Percentiles rank a stretch among this genome's conserved stretches.
Conservation (phyloP, 2,113 vertebrate species). For the Ceratotherium simum region DNA sequence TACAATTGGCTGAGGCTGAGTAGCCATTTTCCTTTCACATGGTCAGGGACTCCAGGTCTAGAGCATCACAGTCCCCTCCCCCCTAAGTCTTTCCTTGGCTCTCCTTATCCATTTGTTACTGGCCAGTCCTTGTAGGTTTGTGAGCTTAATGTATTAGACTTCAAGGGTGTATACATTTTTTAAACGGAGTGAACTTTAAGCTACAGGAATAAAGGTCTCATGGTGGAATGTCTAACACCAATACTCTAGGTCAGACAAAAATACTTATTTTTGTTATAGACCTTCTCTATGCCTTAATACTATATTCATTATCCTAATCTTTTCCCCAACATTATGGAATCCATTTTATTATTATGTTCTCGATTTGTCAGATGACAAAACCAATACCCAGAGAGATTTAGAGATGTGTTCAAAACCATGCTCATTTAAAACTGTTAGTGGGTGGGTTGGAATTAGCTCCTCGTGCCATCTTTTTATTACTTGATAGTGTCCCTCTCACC, state of each 20-base stretch:
- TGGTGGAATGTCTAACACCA: background rate
- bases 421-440: background rate
- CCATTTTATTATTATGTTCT: background rate
- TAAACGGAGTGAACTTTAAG: background rate
- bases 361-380: background rate
- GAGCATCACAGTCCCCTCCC: too few species aligned
- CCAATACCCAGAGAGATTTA: background rate
- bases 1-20: background rate
- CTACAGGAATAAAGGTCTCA: background rate
- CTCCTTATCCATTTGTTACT: background rate
- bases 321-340: background rate
- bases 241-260: background rate
- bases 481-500: background rate
- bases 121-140: background rate
- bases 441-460: background rate
- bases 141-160: background rate
- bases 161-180: background rate
- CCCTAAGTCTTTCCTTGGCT: background rate
- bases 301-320: background rate
- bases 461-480: background rate
- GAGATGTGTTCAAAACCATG: background rate
- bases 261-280: background rate
- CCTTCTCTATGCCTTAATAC: background rate
- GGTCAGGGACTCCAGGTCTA: background rate
- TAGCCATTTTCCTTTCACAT: fast-evolving